Percentiles rank a stretch among this genome's conserved stretches.
Conservation (phyloP, 2,888 invertebrate species). For the Drosophila aldrichi region DNA sequence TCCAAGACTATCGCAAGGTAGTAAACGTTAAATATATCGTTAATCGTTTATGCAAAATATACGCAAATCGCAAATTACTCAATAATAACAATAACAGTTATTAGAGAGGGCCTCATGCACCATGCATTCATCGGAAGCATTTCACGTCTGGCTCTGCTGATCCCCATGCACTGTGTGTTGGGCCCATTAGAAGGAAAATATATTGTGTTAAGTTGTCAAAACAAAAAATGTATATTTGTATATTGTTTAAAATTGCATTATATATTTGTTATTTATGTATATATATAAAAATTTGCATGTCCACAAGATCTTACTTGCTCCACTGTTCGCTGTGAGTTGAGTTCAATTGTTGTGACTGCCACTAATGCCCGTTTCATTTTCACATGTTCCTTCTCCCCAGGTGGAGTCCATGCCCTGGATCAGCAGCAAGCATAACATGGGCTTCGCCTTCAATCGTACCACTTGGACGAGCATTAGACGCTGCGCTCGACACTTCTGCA, state of each 20-base stretch:
- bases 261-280: conserved; percentile 23
- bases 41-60: conserved; percentile 20
- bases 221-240: neutral
- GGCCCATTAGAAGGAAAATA: neutral
- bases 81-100: neutral
- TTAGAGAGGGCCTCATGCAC: conserved; percentile 3
- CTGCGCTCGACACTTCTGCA: conserved; percentile 95
- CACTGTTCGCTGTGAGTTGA: conserved; percentile 17
- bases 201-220: neutral
- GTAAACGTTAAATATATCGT: conserved; percentile 7
- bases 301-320: neutral
- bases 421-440: conserved; percentile 99
- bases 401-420: conserved; percentile 97
- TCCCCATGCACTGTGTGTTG: conserved; percentile 8
- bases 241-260: neutral
- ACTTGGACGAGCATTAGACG: conserved; percentile 94
- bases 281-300: conserved; percentile 61
- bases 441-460: conserved; percentile 96
- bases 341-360: neutral
- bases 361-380: conserved; percentile 8
- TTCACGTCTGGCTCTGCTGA: conserved; percentile 1
- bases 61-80: conserved; percentile 4
- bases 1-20: conserved; percentile 70
- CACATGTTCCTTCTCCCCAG: conserved; percentile 85
- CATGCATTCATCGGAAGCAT: conserved; percentile 1